Evolutionary conservation across 2,888 invertebrate species (phyloP).

Genomic region (Hofmannophila pseudospretella): DNA sequence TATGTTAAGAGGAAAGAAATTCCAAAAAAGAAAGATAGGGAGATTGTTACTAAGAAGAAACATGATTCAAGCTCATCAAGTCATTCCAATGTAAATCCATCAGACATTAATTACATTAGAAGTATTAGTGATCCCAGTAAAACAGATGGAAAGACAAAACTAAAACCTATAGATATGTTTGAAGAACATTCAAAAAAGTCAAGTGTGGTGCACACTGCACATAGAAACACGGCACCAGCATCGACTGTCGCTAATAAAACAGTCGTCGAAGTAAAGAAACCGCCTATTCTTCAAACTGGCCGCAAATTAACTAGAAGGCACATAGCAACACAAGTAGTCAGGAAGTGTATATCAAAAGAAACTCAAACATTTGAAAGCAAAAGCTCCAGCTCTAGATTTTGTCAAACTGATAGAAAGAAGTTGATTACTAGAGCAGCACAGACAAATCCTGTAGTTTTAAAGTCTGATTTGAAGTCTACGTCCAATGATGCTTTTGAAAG

Average conservation of each 20-base stretch:
- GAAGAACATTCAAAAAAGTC: slow-evolving; percentile 47
- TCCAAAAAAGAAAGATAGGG: slow-evolving; percentile 35
- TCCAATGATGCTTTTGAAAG: slow-evolving; percentile 61
- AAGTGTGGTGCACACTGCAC: slow-evolving; percentile 38
- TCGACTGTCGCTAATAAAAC: slow-evolving; percentile 25
- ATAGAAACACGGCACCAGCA: slow-evolving; percentile 48
- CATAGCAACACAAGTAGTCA: slow-evolving; percentile 39
- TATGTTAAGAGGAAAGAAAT: slow-evolving; percentile 62
- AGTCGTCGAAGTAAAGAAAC: slow-evolving; percentile 32
- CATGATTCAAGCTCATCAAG: slow-evolving; percentile 38
- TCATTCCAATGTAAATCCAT: slow-evolving; percentile 48
- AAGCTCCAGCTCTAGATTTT: slow-evolving; percentile 25
- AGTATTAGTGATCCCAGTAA: slow-evolving; percentile 32
- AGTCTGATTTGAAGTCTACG: slow-evolving; percentile 15
- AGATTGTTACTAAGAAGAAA: slow-evolving; percentile 33
- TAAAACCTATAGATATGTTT: slow-evolving; percentile 65
- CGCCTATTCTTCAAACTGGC: slow-evolving; percentile 16
- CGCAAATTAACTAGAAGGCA: slow-evolving; percentile 33
- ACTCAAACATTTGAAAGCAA: slow-evolving; percentile 40
- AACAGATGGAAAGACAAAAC: slow-evolving; percentile 45
- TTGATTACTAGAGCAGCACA: slow-evolving; percentile 34
- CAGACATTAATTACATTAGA: slow-evolving; percentile 33
- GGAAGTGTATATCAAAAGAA: slow-evolving; percentile 36
- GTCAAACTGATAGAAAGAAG: slow-evolving; percentile 44
- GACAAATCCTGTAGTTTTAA: slow-evolving; percentile 38